Conservation (phyloP, 2,888 invertebrate genomes). For the Pandemis corylana region DNA sequence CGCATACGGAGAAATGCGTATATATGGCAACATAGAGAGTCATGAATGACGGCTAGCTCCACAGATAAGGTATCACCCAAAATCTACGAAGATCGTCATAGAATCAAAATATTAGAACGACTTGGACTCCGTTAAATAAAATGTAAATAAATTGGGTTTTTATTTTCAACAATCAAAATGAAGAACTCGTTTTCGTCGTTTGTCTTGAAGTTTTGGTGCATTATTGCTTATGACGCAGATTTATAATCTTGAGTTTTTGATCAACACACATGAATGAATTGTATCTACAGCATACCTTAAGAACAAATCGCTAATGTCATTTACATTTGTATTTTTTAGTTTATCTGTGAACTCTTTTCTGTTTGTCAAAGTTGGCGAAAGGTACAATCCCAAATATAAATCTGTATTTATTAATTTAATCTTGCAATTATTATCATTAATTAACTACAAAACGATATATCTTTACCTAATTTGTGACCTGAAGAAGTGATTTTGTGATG, state of each 20-base stretch:
- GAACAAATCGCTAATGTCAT: slow-evolving; percentile 24
- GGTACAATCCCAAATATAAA: slow-evolving; percentile 54
- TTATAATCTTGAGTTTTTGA: too few species aligned
- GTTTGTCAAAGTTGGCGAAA: slow-evolving; percentile 63
- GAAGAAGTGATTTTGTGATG: slow-evolving; percentile 30
- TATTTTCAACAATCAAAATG: too few species aligned
- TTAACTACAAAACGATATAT: slow-evolving; percentile 47
- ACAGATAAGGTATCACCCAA: too few species aligned
- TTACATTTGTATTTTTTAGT: slow-evolving; percentile 22
- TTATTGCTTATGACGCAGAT: too few species aligned
- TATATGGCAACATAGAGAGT: too few species aligned
- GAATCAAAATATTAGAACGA: neutral
- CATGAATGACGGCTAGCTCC: too few species aligned
- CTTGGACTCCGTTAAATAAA: neutral
- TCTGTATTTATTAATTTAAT: slow-evolving; percentile 51
- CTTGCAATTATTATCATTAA: slow-evolving; percentile 23
- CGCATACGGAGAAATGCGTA: too few species aligned
- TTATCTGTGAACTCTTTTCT: slow-evolving; percentile 54
- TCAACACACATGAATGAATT: neutral
- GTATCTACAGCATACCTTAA: neutral
- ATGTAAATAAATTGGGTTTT: too few species aligned
- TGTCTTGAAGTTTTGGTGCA: too few species aligned
- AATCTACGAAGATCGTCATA: too few species aligned
- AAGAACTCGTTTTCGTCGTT: too few species aligned
- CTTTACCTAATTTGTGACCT: slow-evolving; percentile 11